These are phyloP conservation scores for Julus scandinavius DNA, from an alignment of 2,888 invertebrate species.

Conservation along the genomic window DNA sequence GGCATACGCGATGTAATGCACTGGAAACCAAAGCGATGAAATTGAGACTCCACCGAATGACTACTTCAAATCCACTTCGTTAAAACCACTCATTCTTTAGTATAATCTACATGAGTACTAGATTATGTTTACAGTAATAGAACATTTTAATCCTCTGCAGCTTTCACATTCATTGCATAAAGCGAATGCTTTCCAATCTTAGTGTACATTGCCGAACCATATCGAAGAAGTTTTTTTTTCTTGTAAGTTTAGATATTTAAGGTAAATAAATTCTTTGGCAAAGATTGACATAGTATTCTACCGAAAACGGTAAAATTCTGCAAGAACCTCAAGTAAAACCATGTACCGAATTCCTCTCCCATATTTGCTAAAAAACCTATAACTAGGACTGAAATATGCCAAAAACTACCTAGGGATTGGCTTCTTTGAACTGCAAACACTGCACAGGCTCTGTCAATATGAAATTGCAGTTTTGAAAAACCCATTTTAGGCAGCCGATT, in stretches of 20 bases:
- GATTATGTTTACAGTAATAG: slow-evolving; percentile 13
- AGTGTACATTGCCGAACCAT: not conserved
- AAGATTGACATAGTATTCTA: not conserved
- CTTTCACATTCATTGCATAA: not conserved
- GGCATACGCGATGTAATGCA: not conserved
- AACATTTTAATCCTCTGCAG: not conserved
- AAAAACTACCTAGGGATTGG: not conserved
- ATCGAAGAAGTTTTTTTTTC: not conserved
- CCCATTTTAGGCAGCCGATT: not conserved
- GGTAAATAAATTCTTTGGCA: not conserved
- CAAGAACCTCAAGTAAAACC: not conserved
- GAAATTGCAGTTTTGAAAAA: not conserved
- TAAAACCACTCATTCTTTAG: slow-evolving; percentile 14
- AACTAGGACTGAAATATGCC: not conserved
- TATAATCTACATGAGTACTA: not conserved
- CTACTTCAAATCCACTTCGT: not conserved
- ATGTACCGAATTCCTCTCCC: not conserved
- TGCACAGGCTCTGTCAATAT: not conserved
- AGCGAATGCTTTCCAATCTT: not conserved
- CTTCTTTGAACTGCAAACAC: not conserved
- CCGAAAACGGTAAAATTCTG: not conserved
- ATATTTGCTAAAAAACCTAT: not conserved
- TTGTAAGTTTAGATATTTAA: not conserved
- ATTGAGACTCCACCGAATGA: not conserved
- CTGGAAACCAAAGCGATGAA: not conserved